Percentiles rank a stretch among this genome's conserved stretches.
These are phyloP conservation scores for Plotosus lineatus DNA, from an alignment of 2,113 vertebrate genomes.

Conservation along the genomic window DNA sequence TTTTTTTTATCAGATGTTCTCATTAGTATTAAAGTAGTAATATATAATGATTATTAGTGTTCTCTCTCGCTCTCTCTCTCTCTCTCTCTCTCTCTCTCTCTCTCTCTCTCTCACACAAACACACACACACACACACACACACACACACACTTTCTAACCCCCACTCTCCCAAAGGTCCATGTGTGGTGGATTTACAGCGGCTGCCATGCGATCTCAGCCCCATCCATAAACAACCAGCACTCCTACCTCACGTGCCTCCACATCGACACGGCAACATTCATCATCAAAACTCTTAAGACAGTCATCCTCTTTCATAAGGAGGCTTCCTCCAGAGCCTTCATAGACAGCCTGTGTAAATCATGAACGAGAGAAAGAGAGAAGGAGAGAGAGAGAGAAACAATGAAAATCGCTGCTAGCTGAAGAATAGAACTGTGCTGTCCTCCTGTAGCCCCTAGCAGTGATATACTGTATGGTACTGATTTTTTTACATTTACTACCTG, in stretches of 20 bases:
- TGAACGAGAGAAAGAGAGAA: conserved; percentile 26
- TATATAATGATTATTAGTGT: too few species aligned
- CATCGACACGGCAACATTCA: conserved; percentile 56
- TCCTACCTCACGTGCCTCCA: conserved; percentile 58
- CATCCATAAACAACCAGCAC: conserved; percentile 60
- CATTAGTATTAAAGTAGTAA: too few species aligned
- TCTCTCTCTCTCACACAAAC: not conserved
- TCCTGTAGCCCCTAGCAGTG: conserved; percentile 43
- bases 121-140: not conserved
- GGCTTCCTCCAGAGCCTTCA: conserved; percentile 58
- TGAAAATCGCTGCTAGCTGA: conserved; percentile 47
- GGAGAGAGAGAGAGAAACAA: conserved; percentile 45
- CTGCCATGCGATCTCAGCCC: conserved; percentile 59
- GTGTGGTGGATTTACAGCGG: conserved; percentile 56
- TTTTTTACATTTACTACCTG: conserved; percentile 51
- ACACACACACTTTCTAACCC: not conserved
- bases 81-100: not conserved
- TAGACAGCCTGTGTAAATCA: conserved; percentile 55
- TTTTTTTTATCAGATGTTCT: too few species aligned
- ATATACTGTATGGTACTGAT: conserved; percentile 43
- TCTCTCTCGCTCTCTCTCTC: not conserved
- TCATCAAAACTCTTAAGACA: conserved; percentile 63
- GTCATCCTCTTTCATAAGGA: conserved; percentile 63
- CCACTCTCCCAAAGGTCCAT: conserved; percentile 46
- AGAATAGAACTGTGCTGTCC: conserved; percentile 33